A percentile compares a stretch with the other conserved stretches of the same genome.
phyloP scores from a whole-genome alignment of 2,113 vertebrate genomes.

The Marmota flaviventris region DNA sequence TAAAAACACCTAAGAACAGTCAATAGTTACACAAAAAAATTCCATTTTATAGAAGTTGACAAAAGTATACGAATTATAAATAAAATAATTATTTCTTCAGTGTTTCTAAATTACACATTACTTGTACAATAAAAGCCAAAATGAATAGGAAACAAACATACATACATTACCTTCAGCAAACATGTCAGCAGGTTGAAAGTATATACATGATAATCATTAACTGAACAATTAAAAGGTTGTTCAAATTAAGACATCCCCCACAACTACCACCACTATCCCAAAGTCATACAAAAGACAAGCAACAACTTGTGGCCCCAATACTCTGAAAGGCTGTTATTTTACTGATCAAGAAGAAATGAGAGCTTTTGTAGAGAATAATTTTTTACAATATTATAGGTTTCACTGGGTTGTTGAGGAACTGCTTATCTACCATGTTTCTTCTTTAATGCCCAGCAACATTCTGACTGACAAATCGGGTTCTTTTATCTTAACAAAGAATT shows the following conservation, averaged over 20 bases:
- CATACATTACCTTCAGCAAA: not conserved
- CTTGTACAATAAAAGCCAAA: not conserved
- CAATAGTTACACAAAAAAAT: not conserved
- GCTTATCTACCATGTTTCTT: not conserved
- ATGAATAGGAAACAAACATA: slow-evolving; percentile 26
- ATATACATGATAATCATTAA: not conserved
- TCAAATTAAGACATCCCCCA: not conserved
- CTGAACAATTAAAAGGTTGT: not conserved
- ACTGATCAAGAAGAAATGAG: slow-evolving; percentile 13
- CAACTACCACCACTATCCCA: not conserved
- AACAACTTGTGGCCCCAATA: not conserved
- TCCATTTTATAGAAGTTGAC: not conserved
- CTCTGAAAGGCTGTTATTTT: slow-evolving; percentile 30
- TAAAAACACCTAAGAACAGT: slow-evolving; percentile 10
- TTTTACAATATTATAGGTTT: slow-evolving; percentile 2
- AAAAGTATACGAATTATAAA: not conserved
- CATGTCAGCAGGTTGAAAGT: not conserved
- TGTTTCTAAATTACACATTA: slow-evolving; percentile 24
- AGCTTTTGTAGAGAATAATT: slow-evolving; percentile 16
- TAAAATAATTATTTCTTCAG: not conserved
- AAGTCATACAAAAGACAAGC: not conserved
- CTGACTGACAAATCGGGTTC: slow-evolving; percentile 2
- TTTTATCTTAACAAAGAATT: slow-evolving; percentile 44
- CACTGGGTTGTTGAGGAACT: not conserved
- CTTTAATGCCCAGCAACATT: not conserved